Evolutionary conservation across 64 coral and sea anemone species (phyloP).

Genomic region (Acropora tenuis): DNA sequence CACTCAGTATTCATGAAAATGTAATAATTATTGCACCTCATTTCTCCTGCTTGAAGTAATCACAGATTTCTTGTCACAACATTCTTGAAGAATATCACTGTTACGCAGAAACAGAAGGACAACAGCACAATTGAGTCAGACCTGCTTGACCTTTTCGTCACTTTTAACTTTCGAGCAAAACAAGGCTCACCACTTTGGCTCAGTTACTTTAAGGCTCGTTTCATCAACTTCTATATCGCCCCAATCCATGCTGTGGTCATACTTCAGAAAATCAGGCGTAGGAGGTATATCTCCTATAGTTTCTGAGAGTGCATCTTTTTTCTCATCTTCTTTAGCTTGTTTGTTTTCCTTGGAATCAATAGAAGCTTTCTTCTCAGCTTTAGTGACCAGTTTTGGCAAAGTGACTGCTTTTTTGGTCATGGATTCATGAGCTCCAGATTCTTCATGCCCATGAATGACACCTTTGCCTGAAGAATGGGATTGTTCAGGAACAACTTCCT

Average conservation of each 20-base stretch:
- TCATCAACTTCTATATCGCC: constrained; percentile 24
- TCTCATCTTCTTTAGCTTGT: neutral
- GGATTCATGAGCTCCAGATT: neutral
- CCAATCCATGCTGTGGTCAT: neutral
- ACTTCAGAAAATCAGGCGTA: constrained; percentile 13
- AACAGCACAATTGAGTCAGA: no score
- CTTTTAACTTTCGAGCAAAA: neutral
- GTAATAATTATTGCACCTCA: no score
- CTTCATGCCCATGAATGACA: neutral
- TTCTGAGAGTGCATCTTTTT: neutral
- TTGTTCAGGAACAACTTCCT: no score
- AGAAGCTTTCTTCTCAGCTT: constrained; percentile 19
- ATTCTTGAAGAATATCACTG: no score
- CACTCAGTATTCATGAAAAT: no score
- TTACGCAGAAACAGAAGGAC: no score
- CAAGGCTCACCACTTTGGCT: neutral
- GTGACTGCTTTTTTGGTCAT: neutral
- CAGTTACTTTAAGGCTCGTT: neutral
- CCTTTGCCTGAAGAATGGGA: neutral
- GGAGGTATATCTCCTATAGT: constrained; percentile 2
- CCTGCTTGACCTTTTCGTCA: no score
- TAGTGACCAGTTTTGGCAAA: neutral
- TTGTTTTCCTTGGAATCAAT: constrained; percentile 24
- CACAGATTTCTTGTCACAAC: no score
- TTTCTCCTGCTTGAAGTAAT: no score